Percentiles rank a stretch among this genome's conserved stretches.
phyloP scores from a whole-genome alignment of 2,888 invertebrate species.

The Amphipyra berbera region DNA sequence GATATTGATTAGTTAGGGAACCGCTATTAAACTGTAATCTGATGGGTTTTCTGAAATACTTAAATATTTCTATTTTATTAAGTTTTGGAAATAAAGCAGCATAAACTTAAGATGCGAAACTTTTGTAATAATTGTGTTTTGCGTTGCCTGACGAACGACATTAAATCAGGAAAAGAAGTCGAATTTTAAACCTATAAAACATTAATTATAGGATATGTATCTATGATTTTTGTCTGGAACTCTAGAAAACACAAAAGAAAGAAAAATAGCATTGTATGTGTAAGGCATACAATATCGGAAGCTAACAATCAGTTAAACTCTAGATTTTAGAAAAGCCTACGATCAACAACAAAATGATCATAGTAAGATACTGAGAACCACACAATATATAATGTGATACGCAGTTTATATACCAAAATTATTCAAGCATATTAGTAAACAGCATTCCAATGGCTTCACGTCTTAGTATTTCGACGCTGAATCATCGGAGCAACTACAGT shows the following conservation, averaged over 20 bases:
- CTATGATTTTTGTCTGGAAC: too few species aligned
- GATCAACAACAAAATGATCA: constrained; percentile 4
- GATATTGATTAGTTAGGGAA: constrained; percentile 15
- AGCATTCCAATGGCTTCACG: constrained; percentile 72
- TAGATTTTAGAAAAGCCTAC: not conserved
- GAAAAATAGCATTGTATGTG: too few species aligned
- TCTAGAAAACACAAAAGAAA: too few species aligned
- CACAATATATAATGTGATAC: not conserved
- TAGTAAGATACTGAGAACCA: not conserved
- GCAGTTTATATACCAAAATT: constrained; percentile 21
- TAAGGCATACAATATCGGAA: too few species aligned
- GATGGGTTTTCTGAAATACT: too few species aligned
- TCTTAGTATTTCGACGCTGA: constrained; percentile 68
- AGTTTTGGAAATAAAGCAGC: constrained; percentile 9
- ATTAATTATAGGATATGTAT: too few species aligned
- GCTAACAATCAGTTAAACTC: not conserved
- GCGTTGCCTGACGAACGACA: too few species aligned
- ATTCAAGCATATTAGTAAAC: constrained; percentile 49
- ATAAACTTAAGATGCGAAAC: too few species aligned
- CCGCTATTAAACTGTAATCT: too few species aligned
- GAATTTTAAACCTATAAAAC: too few species aligned
- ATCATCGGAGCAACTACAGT: constrained; percentile 62
- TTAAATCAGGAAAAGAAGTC: too few species aligned
- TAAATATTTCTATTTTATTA: not conserved
- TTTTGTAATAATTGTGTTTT: too few species aligned